Evolutionary conservation across 2,113 vertebrate species (phyloP), one percentile per base, ranked within the genome.

Genomic region (Monarcha castaneiventris): DNA sequence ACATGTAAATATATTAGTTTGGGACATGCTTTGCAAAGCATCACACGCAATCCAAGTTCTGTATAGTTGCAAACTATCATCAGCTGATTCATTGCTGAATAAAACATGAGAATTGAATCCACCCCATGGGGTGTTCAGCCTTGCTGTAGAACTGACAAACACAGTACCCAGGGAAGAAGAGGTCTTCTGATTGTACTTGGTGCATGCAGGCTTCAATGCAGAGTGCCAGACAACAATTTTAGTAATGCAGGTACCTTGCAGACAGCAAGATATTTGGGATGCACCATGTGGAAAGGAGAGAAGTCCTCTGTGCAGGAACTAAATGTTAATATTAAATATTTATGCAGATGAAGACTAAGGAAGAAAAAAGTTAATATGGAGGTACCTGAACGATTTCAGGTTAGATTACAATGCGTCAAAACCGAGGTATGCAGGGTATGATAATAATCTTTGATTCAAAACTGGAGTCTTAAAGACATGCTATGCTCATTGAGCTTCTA

Each of bases 171-270:
- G 33, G 16, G 64, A 26, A 46, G 46, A 69, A 44, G 48, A 69
- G 22, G n/a, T 10, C 14, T 82, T 63, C 63, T 27, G 23, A 11
- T 19, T 41, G 26, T 22, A 12, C 29, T 16, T 89, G 37, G 46
- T 18, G 17, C 22, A 30, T 0, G 0, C 19, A 19, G 39, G 15
- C 33, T 92, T 87, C 30, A 48, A 5, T 33, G 32, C 21, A 27
- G 10, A 68, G 26, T 55, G 51, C 35, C 10, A 49, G 26, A 16
- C 5, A 7, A 14, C 26, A 10, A 8, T 75, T 77, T 66, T n/a
- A 8, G n/a, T 71, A 13, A 37, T 7, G 37, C 29, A 80, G 7
- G 2, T 49, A 7, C 5, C n/a, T 81, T 77, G 37, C 68, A 51
- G 5, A 39, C 51, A 56, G 6, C 26, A 29, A 41, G 49, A 29